These are phyloP conservation scores for Lepus europaeus DNA, from an alignment of 2,113 vertebrate genomes.

Conservation along the genomic window DNA sequence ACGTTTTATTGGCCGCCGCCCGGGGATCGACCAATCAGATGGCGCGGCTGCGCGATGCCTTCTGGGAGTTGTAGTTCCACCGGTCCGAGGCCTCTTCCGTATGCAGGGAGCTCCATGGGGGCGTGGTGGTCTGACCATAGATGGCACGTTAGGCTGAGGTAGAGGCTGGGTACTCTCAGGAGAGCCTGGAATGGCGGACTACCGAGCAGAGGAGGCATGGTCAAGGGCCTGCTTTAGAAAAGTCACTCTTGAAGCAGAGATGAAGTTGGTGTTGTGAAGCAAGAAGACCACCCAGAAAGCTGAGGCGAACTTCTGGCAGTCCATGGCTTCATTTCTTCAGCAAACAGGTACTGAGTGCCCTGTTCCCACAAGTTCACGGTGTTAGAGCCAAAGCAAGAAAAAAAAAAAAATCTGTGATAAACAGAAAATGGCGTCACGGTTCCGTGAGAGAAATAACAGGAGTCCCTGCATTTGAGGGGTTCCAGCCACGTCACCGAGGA, in stretches of 20 bases:
- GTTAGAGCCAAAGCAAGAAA: background rate
- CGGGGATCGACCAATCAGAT: background rate
- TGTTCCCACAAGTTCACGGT: no score
- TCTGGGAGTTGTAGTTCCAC: conserved; percentile 83
- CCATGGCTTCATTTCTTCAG: background rate
- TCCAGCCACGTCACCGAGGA: background rate
- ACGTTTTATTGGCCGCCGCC: conserved; percentile 54
- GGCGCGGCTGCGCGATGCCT: conserved; percentile 32
- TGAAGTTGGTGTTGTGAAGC: background rate
- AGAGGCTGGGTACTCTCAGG: accelerated
- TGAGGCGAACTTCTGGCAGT: background rate
- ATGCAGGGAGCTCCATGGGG: accelerated
- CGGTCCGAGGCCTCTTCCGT: accelerated
- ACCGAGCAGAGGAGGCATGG: background rate
- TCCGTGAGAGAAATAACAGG: background rate
- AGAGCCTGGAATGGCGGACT: background rate
- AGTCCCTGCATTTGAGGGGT: background rate
- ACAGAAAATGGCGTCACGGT: background rate
- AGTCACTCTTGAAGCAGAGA: background rate
- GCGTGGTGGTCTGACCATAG: accelerated
- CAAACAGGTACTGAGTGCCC: background rate
- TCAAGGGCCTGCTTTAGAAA: background rate
- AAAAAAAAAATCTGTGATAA: background rate
- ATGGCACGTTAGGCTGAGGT: accelerated
- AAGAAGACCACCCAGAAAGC: background rate